Percentiles rank a stretch among this genome's conserved stretches.
Evolutionary conservation across 2,888 invertebrate genomes (phyloP).

Genomic region (Protonemura montana): DNA sequence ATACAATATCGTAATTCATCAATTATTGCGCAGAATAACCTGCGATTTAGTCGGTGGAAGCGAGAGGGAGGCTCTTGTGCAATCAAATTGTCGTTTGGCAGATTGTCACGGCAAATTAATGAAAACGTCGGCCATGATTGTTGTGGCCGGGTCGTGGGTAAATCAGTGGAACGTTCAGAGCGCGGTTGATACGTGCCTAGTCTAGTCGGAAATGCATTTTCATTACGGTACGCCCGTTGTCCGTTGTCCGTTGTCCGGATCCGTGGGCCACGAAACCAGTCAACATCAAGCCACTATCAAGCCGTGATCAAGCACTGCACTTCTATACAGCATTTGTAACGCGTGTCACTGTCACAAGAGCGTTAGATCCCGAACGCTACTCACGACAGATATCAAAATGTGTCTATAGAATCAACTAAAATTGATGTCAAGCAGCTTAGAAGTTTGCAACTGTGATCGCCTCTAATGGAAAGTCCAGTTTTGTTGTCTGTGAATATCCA

Average conservation of each 20-base stretch:
- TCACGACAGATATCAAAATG: neutral
- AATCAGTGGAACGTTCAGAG: neutral
- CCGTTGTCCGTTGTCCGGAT: neutral
- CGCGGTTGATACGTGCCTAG: neutral
- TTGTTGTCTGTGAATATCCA: neutral
- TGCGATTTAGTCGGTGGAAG: neutral
- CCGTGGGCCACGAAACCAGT: neutral
- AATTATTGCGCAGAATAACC: neutral
- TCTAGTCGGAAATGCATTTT: neutral
- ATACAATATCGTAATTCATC: neutral
- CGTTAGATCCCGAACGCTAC: neutral
- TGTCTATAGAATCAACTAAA: neutral
- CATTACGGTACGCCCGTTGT: neutral
- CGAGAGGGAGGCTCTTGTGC: neutral
- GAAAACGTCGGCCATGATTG: neutral
- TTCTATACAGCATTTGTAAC: neutral
- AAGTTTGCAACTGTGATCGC: neutral
- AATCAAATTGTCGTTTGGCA: conserved; percentile 5
- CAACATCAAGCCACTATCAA: neutral
- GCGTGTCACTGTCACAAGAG: neutral
- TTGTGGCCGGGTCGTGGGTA: neutral
- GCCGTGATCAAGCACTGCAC: no score
- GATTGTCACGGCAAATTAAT: neutral
- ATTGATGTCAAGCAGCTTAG: neutral
- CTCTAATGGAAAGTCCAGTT: neutral